Evolutionary conservation across 53 echinoderm and acorn worm species (phyloP).

Genomic region (Astropecten irregularis): DNA sequence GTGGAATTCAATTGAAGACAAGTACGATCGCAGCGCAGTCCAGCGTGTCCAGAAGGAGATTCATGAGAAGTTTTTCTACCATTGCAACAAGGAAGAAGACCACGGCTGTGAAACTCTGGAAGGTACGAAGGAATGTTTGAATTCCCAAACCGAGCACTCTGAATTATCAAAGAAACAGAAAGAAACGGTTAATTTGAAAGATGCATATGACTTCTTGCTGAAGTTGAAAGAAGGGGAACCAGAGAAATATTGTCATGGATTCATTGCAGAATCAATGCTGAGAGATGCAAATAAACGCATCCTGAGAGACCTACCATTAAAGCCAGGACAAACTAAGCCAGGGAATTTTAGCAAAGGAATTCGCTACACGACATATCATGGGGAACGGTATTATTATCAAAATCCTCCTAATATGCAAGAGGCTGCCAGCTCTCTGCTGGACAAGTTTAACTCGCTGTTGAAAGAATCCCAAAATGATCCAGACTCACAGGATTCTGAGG

Average conservation of each 20-base stretch:
- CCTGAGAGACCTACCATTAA: not conserved
- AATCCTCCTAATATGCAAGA: not conserved
- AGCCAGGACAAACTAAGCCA: not conserved
- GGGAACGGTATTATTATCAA: not conserved
- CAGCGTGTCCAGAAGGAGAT: not conserved
- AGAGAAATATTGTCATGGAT: not conserved
- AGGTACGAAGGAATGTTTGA: not conserved
- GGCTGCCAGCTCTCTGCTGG: constrained; percentile 1
- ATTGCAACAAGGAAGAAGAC: not conserved
- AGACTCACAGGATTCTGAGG: not conserved
- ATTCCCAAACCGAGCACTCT: not conserved
- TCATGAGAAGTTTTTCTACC: not conserved
- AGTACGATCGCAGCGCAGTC: not conserved
- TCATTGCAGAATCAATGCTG: constrained; percentile 23
- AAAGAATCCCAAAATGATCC: not conserved
- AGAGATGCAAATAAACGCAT: not conserved
- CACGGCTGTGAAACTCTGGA: not conserved
- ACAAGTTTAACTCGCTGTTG: constrained; percentile 10
- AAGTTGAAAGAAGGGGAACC: not conserved
- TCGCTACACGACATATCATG: not conserved
- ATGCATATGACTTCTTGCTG: constrained; percentile 2
- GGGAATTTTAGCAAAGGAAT: not conserved
- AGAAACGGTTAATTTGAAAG: not conserved
- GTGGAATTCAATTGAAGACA: constrained; percentile 5
- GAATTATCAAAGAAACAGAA: not conserved